Conservation (phyloP, 2,113 vertebrate genomes). For the Odocoileus virginianus region DNA sequence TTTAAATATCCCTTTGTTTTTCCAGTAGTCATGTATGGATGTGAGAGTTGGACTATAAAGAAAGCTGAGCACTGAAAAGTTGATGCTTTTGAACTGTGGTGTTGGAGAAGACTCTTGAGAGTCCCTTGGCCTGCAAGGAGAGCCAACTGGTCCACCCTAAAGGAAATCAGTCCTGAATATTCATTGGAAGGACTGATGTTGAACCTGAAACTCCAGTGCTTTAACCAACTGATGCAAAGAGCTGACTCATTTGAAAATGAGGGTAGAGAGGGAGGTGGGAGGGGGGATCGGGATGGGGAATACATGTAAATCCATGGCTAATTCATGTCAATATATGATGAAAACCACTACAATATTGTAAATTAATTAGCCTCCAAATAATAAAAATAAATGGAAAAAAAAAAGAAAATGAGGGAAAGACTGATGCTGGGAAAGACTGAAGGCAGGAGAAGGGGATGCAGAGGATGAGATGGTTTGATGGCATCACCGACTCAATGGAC, state of each 20-base stretch:
- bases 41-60: no score
- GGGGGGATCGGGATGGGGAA: no score
- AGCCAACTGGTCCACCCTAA: not conserved
- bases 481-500: not conserved
- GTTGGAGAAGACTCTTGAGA: not conserved
- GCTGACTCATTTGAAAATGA: not conserved
- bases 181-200: not conserved
- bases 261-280: no score
- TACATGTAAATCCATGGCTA: no score
- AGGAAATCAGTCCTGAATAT: accelerated
- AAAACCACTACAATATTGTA: no score
- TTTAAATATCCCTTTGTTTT: not conserved
- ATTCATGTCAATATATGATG: no score
- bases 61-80: not conserved
- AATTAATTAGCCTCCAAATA: no score
- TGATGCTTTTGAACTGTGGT: not conserved
- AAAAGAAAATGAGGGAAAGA: not conserved
- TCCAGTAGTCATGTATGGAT: not conserved
- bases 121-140: not conserved
- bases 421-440: not conserved
- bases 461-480: not conserved
- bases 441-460: not conserved
- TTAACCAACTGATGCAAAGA: not conserved
- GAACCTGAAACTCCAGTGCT: not conserved
- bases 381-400: no score